These are phyloP conservation scores for Pygoscelis adeliae DNA, from an alignment of 2,113 vertebrate genomes.

Conservation along the genomic window DNA sequence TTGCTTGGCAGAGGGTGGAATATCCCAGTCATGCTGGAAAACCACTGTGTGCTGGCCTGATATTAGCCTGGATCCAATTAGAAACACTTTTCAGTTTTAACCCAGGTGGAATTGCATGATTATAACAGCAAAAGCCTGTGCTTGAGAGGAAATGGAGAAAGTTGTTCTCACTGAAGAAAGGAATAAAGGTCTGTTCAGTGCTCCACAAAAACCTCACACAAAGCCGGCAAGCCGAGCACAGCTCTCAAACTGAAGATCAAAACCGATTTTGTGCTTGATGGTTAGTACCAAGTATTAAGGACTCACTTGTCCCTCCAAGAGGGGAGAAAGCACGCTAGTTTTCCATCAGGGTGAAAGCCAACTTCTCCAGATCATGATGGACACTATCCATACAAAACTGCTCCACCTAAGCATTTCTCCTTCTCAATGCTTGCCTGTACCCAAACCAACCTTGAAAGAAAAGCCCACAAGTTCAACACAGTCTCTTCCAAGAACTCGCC, in stretches of 20 bases:
- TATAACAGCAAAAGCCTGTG: slow-evolving; percentile 31
- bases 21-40: slow-evolving; percentile 32
- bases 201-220: not conserved
- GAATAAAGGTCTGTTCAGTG: slow-evolving; percentile 12
- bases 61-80: slow-evolving; percentile 57
- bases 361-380: not conserved
- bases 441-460: not conserved
- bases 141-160: slow-evolving; percentile 47
- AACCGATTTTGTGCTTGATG: not conserved
- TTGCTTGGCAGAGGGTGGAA: slow-evolving; percentile 50
- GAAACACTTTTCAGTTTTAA: slow-evolving; percentile 53
- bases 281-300: not conserved
- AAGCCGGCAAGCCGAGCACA: not conserved
- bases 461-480: not conserved
- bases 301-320: not conserved
- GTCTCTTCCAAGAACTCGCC: not conserved
- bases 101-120: slow-evolving; percentile 47
- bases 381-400: not conserved
- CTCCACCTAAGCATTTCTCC: not conserved
- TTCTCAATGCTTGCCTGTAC: not conserved
- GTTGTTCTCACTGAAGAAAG: slow-evolving; percentile 32
- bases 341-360: not conserved
- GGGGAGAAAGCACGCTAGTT: not conserved
- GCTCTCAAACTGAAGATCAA: not conserved
- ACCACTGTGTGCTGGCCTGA: not conserved